Evolutionary conservation across 30 jellyfish, hydroid and myxozoan genomes (phyloP).

Genomic region (Pelagia noctiluca): DNA sequence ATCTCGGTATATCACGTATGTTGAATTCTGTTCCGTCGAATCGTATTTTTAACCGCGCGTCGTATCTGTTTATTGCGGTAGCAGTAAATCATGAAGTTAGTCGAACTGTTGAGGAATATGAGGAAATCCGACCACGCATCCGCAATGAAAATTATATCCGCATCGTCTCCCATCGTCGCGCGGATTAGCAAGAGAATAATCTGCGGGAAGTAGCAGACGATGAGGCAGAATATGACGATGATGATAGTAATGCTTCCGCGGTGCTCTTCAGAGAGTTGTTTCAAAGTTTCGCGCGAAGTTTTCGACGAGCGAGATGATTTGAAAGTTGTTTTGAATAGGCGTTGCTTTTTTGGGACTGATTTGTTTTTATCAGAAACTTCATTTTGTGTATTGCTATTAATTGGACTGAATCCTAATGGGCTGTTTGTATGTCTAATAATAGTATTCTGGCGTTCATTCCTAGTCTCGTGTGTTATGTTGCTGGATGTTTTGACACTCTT

Average conservation of each 20-base stretch:
- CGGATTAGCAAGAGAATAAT: constrained; percentile 34
- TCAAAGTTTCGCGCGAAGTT: not conserved
- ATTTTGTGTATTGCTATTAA: too few relatives aligned
- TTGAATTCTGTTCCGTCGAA: not conserved
- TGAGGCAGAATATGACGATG: constrained; percentile 23
- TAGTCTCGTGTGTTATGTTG: too few relatives aligned
- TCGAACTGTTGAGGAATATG: constrained; percentile 35
- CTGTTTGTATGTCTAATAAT: too few relatives aligned
- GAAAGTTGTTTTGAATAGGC: too few relatives aligned
- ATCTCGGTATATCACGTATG: too few relatives aligned
- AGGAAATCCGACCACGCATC: constrained; percentile 67
- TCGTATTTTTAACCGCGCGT: constrained; percentile 2
- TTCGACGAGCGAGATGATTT: too few relatives aligned
- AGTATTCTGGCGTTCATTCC: too few relatives aligned
- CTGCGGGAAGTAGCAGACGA: constrained; percentile 44
- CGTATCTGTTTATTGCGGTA: constrained; percentile 45
- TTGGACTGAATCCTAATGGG: too few relatives aligned
- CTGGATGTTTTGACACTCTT: too few relatives aligned
- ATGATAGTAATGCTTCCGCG: constrained; percentile 19
- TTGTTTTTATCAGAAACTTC: too few relatives aligned
- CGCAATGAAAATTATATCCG: constrained; percentile 30
- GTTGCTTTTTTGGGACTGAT: too few relatives aligned
- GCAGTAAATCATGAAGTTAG: constrained; percentile 44
- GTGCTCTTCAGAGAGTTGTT: constrained; percentile 26
- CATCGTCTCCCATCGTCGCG: constrained; percentile 50